These are phyloP conservation scores for Perca flavescens DNA, from an alignment of 2,113 vertebrate species.

Conservation along the genomic window DNA sequence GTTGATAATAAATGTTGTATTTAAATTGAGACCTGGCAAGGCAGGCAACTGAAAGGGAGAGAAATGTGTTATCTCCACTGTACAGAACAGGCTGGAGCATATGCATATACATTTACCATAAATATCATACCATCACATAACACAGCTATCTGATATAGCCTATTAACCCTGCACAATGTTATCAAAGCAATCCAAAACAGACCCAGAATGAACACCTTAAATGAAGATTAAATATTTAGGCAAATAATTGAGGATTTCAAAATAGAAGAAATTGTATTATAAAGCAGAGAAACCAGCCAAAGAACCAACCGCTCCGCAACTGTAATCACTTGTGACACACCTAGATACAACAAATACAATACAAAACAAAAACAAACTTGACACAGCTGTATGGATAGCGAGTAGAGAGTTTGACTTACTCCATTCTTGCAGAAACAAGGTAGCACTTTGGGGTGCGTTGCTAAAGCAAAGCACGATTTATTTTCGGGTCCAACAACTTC, in stretches of 20 bases:
- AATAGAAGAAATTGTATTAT: not conserved
- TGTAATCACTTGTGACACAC: not conserved
- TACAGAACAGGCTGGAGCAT: not conserved
- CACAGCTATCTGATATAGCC: not conserved
- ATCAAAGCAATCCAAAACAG: not conserved
- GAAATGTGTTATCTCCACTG: not conserved
- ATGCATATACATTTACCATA: not conserved
- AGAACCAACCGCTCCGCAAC: not conserved
- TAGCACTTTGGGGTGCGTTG: conserved; percentile 85
- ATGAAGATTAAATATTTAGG: not conserved
- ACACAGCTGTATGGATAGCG: not conserved
- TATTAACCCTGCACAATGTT: not conserved
- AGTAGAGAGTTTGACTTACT: conserved; percentile 81
- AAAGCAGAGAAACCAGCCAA: not conserved
- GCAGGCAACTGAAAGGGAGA: not conserved
- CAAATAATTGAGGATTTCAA: not conserved
- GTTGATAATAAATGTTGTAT: conserved; percentile 8
- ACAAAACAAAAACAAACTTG: conserved; percentile 4
- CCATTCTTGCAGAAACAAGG: conserved; percentile 85
- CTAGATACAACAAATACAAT: not conserved
- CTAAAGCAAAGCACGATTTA: conserved; percentile 86
- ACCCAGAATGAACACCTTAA: not conserved
- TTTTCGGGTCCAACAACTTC: conserved; percentile 62
- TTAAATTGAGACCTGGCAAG: not conserved
- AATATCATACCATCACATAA: not conserved